Evolutionary conservation across 2,888 invertebrate species (phyloP), one percentile per base, ranked within the genome.

Genomic region (Geotrupes spiniger): DNA sequence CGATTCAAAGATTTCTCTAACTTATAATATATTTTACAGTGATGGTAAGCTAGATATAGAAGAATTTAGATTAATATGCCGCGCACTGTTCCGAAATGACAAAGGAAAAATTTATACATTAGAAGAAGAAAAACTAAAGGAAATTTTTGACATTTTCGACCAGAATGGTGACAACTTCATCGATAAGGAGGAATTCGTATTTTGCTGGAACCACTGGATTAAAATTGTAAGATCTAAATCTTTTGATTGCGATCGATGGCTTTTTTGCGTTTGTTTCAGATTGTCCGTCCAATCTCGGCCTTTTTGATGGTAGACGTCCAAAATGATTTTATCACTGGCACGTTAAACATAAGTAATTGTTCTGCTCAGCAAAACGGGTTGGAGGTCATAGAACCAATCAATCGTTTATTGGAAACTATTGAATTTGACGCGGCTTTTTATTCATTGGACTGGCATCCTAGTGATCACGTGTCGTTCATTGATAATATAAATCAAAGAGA

Each of bases 361-460:
- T 89, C 91, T 52, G 94, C 95, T 11, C 89, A 90, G 66, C 92
- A 94, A 57, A 89, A 92, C 64, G 93, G 92, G 57, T 81, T 83
- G 44, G 92, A 92, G 81, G 92, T 96, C 40, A 83, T 96, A 56
- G 91, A 91, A 56, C 90, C 94, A 0, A 94, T 94, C 63, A 96
- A 97, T 76, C 80, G 83, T 29, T 76, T 95, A 28, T 74, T 93
- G 68, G 88, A 89, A 42, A 80, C 83, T 0, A 85, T 92, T 6
- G 79, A 83, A 44, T 96, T 95, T 72, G 90, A 94, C 75, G 82
- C 85, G 17, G 85, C 93, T 36, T 91, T 92, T 73, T 98, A 96
- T 76, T 92, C 96, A 0, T 78, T 91, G 62, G 98, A 98, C 76
- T 98, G 97, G 96, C 98, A 98, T 77, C 97, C 97, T 0, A 84